Evolutionary conservation across 2,888 invertebrate species (phyloP).

Genomic region (Epistrophella euchroma): DNA sequence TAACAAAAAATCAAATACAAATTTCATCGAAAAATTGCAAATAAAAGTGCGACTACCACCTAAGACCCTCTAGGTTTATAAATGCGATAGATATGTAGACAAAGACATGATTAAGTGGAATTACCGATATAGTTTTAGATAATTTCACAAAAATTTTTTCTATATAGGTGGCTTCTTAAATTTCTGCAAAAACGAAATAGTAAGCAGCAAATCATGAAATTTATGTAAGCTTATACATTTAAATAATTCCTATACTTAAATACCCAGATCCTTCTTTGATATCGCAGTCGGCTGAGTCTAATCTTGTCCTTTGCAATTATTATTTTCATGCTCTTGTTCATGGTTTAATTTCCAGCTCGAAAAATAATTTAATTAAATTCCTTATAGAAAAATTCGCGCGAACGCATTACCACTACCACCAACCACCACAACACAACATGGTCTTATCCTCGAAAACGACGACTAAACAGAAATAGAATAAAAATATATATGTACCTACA

Average conservation of each 20-base stretch:
- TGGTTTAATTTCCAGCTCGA: slow-evolving; percentile 67
- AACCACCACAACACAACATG: slow-evolving; percentile 31
- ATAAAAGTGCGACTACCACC: no score
- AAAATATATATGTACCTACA: background rate
- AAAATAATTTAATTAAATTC: slow-evolving; percentile 77
- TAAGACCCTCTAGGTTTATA: no score
- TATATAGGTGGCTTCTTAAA: no score
- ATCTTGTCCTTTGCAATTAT: slow-evolving; percentile 40
- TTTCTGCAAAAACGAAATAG: no score
- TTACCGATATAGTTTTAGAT: no score
- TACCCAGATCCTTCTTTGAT: slow-evolving; percentile 22
- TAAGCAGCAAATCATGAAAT: no score
- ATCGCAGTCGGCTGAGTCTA: slow-evolving; percentile 62
- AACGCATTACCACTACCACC: slow-evolving; percentile 47
- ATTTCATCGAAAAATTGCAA: no score
- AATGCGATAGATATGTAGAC: no score
- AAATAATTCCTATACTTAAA: background rate
- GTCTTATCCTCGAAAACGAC: background rate
- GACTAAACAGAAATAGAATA: slow-evolving; percentile 10
- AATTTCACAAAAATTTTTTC: no score
- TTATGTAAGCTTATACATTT: no score
- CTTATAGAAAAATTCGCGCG: slow-evolving; percentile 67
- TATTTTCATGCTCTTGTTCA: slow-evolving; percentile 24
- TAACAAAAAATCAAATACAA: no score
- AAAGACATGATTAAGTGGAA: no score